Base-by-base conservation (phyloP, 1,140 invertebrate species). In the Platyscapa corneri region DNA sequence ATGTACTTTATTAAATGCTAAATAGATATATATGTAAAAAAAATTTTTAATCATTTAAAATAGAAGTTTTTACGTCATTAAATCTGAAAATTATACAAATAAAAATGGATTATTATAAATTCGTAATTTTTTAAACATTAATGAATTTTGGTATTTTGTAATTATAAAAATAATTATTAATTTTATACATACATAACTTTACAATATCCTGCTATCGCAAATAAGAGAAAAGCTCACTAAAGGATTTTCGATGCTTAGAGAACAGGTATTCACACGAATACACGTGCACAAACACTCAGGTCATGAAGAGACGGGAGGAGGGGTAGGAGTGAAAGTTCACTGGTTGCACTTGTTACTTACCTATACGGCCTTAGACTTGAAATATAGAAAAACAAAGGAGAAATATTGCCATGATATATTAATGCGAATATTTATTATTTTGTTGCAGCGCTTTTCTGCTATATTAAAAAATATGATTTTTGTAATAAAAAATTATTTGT, bases 321-420 rank as follows among this genome's bases (percentile, higher is more conserved):
- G 5, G 42, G 46, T 0, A 12, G 70, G 42, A 84, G 56, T 77
- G 76, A 76, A 76, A 84, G 83, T 84, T 84, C 76, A 78, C 30
- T 27, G 30, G 39, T 67, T 64, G 75, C 46, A 82, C n/a, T n/a
- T n/a, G n/a, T n/a, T n/a, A n/a, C n/a, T n/a, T n/a, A n/a, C n/a
- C n/a, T n/a, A n/a, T n/a, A n/a, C 80, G 64, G 64, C 39, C 37
- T 65, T 80, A 81, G 37, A 81, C 39, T 67, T 79, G 77, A 79
- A 42, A 64, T 3, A 18, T 30, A 64, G 49, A 64, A 64, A 79
- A 79, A 60, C 53, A 79, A 64, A n/a, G 37, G 49, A 78, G 16
- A 70, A 30, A 46, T 42, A 39, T 75, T 30, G 20, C 37, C 12
- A 30, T n/a, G 18, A 32, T 37, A 74, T 74, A 42, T 5, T 74